phyloP scores from a whole-genome alignment of 2,888 invertebrate genomes.

The Argyresthia goedartella region DNA sequence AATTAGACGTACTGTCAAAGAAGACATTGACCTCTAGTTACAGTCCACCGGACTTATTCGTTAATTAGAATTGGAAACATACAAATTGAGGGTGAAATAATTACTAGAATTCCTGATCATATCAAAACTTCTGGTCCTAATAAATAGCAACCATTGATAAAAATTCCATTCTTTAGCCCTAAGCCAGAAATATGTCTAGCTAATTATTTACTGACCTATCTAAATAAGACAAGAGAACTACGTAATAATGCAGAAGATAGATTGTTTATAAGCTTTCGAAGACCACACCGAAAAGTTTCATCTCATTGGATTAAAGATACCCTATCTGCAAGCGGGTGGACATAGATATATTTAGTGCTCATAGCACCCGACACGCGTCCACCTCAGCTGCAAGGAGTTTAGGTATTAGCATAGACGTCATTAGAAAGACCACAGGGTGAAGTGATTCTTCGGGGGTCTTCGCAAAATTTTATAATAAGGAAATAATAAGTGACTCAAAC shows the following conservation, averaged over 20 bases:
- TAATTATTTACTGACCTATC: slow-evolving; percentile 9
- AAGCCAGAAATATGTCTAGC: slow-evolving; percentile 13
- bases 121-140: slow-evolving; percentile 6
- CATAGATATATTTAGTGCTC: slow-evolving; percentile 5
- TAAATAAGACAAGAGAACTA: slow-evolving; percentile 5
- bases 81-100: slow-evolving; percentile 1
- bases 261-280: slow-evolving; percentile 9
- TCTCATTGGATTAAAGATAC: slow-evolving; percentile 2
- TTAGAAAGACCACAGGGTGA: slow-evolving; percentile 12
- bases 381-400: slow-evolving; percentile 10
- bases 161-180: slow-evolving; percentile 11
- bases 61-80: too few relatives aligned
- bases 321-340: slow-evolving; percentile 7
- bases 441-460: slow-evolving; percentile 14
- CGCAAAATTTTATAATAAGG: too few relatives aligned
- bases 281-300: slow-evolving; percentile 9
- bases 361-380: slow-evolving; percentile 10
- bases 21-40: neutral
- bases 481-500: too few relatives aligned
- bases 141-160: slow-evolving; percentile 9
- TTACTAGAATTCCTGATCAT: slow-evolving; percentile 5
- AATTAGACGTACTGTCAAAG: slow-evolving; percentile 11
- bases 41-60: slow-evolving; percentile 13
- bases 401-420: slow-evolving; percentile 15
- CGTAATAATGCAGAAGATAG: neutral